Evolutionary conservation across 2,888 invertebrate genomes (phyloP).

Genomic region (Drosophila greeni): DNA sequence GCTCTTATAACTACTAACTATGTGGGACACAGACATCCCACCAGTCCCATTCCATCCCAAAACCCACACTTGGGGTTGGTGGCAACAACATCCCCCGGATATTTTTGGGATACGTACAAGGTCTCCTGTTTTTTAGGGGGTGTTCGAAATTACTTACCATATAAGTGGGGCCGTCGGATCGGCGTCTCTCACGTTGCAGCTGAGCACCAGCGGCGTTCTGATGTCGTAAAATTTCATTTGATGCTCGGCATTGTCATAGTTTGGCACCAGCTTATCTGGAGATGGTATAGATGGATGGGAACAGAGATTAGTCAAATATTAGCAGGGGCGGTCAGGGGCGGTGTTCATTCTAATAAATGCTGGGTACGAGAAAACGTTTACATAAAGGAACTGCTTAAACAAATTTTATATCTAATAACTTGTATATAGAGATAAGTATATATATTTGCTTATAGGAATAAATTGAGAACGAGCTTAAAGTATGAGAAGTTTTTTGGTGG

Average conservation of each 20-base stretch:
- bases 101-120: conserved; percentile 12
- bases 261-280: conserved; percentile 76
- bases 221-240: conserved; percentile 76
- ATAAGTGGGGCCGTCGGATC: conserved; percentile 46
- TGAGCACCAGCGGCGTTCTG: conserved; percentile 75
- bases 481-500: conserved; percentile 31
- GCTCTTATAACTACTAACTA: conserved; percentile 69
- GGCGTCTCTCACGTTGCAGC: conserved; percentile 75
- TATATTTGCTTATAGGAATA: conserved; percentile 41
- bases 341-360: conserved; percentile 14
- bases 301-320: conserved; percentile 34
- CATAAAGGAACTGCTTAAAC: conserved; percentile 56
- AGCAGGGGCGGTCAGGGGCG: neutral
- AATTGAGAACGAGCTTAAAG: conserved; percentile 46
- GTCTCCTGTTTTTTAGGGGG: neutral
- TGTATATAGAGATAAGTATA: conserved; percentile 35
- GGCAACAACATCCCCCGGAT: conserved; percentile 15
- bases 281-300: conserved; percentile 32
- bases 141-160: conserved; percentile 55
- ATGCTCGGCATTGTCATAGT: conserved; percentile 75
- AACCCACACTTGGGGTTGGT: conserved; percentile 2
- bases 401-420: conserved; percentile 35
- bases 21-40: conserved; percentile 39
- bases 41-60: neutral
- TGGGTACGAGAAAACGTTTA: conserved; percentile 48